Base-by-base conservation (phyloP, 2,888 invertebrate genomes). In the Oxycera nigricornis region DNA sequence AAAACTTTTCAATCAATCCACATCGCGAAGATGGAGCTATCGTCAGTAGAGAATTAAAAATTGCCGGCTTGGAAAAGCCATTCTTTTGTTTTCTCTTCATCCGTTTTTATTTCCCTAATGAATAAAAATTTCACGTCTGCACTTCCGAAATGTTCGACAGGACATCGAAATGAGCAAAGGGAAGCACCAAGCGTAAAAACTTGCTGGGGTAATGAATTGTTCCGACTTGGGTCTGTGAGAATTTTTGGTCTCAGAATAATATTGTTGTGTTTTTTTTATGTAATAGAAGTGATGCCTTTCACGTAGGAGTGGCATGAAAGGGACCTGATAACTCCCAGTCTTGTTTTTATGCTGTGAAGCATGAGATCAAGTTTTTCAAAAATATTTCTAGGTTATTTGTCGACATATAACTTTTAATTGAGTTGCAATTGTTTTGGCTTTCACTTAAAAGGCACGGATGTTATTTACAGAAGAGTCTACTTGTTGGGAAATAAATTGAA, bases 1-100 rank as follows among this genome's bases (percentile, higher is more conserved):
- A 59, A 59, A 59, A 59, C 59, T 59, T 59, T 59, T 28, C 59
- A 59, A 59, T 59, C 59, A 59, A 59, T 59, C 59, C 28, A 9
- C 59, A 59, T n/a, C 17, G 24, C 24, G 22, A 14, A n/a, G 59
- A 59, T 30, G 30, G 30, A 4, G 9, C 11, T 59, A 59, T 30
- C 30, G 9, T 30, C 59, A 30, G 59, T 30, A 59, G 59, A 30
- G 59, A 59, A 59, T 59, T 59, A 59, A 59, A 59, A 59, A 55
- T 24, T 59, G 9, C 59, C 11, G 30, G 30, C 59, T 28, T 4
- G 22, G 30, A 24, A 59, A 59, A 59, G 30, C 30, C 28, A 2
- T 59, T 59, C 59, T n/a, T 11, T 59, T 59, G 59, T 59, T 59
- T 59, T 24, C 30, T n/a, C 22, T 59, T 59, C 59, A 59, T 59